Percentiles rank a stretch among this genome's conserved stretches.
These are phyloP conservation scores for Cherax quadricarinatus DNA, from an alignment of 1,140 invertebrate species.

Conservation along the genomic window DNA sequence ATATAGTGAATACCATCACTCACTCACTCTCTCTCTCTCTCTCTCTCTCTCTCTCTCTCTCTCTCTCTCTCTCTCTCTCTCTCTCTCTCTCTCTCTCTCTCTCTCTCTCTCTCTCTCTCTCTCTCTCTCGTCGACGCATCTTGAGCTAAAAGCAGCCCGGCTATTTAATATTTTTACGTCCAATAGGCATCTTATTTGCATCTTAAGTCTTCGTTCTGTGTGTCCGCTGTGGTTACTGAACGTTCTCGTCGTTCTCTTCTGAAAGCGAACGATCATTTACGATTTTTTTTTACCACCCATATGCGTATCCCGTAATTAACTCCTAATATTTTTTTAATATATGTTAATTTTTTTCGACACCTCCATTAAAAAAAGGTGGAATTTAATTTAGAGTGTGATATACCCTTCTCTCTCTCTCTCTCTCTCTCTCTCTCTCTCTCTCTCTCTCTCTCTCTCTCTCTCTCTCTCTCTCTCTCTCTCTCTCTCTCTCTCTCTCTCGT, in stretches of 20 bases:
- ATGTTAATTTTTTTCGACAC: slow-evolving; percentile 6
- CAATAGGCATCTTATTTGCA: too few species aligned
- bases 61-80: neutral
- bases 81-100: slow-evolving; percentile 7
- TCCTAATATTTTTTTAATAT: neutral
- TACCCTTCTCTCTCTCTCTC: too few species aligned
- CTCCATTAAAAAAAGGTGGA: neutral
- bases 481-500: neutral
- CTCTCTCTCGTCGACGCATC: too few species aligned
- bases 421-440: too few species aligned
- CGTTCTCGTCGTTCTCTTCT: neutral
- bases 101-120: slow-evolving; percentile 10
- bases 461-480: neutral
- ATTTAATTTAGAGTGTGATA: neutral
- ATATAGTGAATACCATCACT: too few species aligned
- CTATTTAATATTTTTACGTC: too few species aligned
- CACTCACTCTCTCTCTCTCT: neutral
- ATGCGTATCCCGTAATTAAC: neutral
- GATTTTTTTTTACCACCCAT: neutral
- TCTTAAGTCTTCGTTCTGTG: too few species aligned
- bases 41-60: neutral
- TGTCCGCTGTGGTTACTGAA: too few species aligned
- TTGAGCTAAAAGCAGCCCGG: too few species aligned
- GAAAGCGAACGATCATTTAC: neutral
- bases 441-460: slow-evolving; percentile 12